Conservation (phyloP, 1,140 invertebrate genomes). For the Battus philenor region DNA sequence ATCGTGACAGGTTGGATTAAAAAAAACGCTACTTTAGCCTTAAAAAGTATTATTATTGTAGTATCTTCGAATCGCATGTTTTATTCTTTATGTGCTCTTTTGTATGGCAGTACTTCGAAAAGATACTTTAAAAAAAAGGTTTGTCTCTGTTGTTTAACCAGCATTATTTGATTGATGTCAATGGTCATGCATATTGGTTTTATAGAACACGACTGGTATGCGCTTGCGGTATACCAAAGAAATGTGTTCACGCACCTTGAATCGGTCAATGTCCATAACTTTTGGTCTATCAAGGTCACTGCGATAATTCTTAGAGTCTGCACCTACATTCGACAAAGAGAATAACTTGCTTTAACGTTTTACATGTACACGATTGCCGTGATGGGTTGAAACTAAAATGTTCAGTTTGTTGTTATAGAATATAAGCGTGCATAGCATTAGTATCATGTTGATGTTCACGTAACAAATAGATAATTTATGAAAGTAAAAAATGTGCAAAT, state of each 20-base stretch:
- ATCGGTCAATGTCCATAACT: constrained; percentile 8
- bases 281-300: constrained; percentile 2
- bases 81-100: too few relatives aligned
- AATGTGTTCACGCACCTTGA: constrained; percentile 10
- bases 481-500: too few relatives aligned
- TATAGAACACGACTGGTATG: constrained; percentile 4
- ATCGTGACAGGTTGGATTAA: too few relatives aligned
- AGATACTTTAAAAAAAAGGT: too few relatives aligned
- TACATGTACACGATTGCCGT: too few relatives aligned
- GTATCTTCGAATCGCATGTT: too few relatives aligned
- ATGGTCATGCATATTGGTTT: constrained; percentile 11
- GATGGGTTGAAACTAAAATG: background rate
- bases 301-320: constrained; percentile 1
- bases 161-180: background rate
- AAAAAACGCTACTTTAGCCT: too few relatives aligned
- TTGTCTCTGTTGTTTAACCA: background rate
- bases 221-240: background rate
- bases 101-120: too few relatives aligned
- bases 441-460: background rate
- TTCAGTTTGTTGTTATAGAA: background rate
- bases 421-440: background rate
- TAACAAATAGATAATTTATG: background rate
- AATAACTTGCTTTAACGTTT: background rate
- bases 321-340: background rate
- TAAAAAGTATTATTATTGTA: too few relatives aligned